phyloP scores from a whole-genome alignment of 2,113 vertebrate genomes.

The Vimba vimba region DNA sequence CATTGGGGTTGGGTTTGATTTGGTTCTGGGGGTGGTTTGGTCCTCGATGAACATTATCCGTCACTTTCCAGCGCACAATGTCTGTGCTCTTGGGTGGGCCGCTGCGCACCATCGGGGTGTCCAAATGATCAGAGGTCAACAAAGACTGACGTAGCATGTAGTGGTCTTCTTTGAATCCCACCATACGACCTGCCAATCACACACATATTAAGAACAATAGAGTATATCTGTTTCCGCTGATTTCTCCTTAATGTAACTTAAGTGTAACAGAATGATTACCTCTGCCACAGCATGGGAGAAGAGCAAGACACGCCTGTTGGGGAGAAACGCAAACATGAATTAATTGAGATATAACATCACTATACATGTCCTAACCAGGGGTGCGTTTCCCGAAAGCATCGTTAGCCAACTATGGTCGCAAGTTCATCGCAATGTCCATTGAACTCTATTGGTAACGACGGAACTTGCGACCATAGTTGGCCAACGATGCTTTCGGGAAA shows the following conservation, averaged over 20 bases:
- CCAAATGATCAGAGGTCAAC: conserved; percentile 88
- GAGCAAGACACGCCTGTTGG: conserved; percentile 86
- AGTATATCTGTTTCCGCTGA: background rate
- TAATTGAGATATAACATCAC: conserved; percentile 24
- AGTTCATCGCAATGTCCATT: no score
- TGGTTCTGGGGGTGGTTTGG: conserved; percentile 69
- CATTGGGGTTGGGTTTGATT: conserved; percentile 79
- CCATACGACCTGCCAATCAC: conserved; percentile 81
- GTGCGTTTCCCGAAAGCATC: no score
- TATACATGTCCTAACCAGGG: background rate
- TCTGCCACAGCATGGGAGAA: conserved; percentile 89
- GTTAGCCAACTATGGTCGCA: no score
- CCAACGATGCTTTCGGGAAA: no score
- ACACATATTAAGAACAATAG: conserved; percentile 22
- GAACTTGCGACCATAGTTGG: no score
- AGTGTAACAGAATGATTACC: conserved; percentile 71
- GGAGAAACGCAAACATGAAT: conserved; percentile 25
- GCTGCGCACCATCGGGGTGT: conserved; percentile 88
- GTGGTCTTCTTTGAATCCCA: conserved; percentile 96
- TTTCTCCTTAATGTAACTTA: background rate
- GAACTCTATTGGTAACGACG: no score
- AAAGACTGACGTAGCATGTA: conserved; percentile 90
- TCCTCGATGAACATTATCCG: conserved; percentile 88
- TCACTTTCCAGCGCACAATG: conserved; percentile 90
- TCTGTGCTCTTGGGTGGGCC: conserved; percentile 88